Evolutionary conservation across 2,113 vertebrate species (phyloP), one percentile per base, ranked within the genome.

Genomic region (Poicephalus gulielmi): DNA sequence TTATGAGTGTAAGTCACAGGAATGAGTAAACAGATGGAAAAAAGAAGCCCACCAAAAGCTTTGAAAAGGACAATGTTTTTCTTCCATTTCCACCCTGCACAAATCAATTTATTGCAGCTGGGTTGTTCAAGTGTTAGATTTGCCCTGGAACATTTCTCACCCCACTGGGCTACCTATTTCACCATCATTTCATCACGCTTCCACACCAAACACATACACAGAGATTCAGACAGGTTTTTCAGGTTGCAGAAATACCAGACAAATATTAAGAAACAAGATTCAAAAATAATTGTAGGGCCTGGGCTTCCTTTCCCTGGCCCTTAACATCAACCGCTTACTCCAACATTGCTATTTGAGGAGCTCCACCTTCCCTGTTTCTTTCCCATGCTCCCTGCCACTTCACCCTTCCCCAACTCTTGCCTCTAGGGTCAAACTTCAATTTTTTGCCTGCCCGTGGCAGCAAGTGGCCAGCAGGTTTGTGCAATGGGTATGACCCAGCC

Each of bases 51-150:
- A 73, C 33, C 27, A 55, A 86, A 76, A 95, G 37, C 67, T 62
- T 74, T 14, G 3, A 55, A 84, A 92, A 86, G 35, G 46, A 76
- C 66, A 75, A 64, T 44, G 10, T 88, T 94, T 94, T 78, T 39
- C 28, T 82, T 86, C 80, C 13, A 81, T 80, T 88, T 88, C 73
- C 25, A 57, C 28, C 43, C 35, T 76, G 41, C 57, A 71, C 53
- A 88, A 86, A 73, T 75, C n/a, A 83, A n/a, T 82, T 75, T 57
- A 82, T 46, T 82, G 52, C 64, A 90, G 43, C 6, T 73, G 53
- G 10, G 11, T 68, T 71, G 50, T 78, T 92, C 62, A 78, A 83
- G 57, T 76, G 76, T 81, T 91, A 92, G 73, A 91, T 96, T 91
- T 84, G 35, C 44, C 52, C 57, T 78, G 62, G 62, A 93, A 90